Evolutionary conservation across 2,888 invertebrate genomes (phyloP), one percentile per base, ranked within the genome.

Genomic region (Acrocera orbiculus): DNA sequence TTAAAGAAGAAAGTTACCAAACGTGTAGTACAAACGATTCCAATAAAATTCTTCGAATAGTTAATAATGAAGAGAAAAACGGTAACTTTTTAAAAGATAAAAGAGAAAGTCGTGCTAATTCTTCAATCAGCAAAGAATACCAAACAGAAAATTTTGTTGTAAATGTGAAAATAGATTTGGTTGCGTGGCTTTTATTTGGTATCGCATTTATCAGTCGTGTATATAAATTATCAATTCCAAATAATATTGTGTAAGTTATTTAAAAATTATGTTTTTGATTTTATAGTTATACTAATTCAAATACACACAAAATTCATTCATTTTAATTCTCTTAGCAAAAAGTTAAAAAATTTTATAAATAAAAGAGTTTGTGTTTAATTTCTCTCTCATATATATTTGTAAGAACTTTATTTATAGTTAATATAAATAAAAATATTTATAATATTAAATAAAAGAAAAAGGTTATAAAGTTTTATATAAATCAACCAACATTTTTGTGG

Each of bases 241-340:
- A 69, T 41, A 76, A 80, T 62, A 80, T 93, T 50, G 92, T 93
- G 90, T 92, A 70, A 75, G 86, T 73, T 14, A 15, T n/a, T n/a
- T n/a, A n/a, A n/a, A n/a, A n/a, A n/a, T n/a, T n/a, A n/a, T n/a
- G n/a, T n/a, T n/a, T n/a, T n/a, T n/a, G n/a, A n/a, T n/a, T n/a
- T n/a, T n/a, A n/a, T n/a, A n/a, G n/a, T n/a, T n/a, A n/a, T n/a
- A n/a, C n/a, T n/a, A n/a, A n/a, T n/a, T n/a, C n/a, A n/a, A n/a
- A n/a, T n/a, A n/a, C n/a, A n/a, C n/a, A n/a, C n/a, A n/a, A n/a
- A n/a, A n/a, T n/a, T n/a, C n/a, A n/a, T n/a, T n/a, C n/a, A n/a
- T n/a, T n/a, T n/a, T n/a, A n/a, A n/a, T n/a, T n/a, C n/a, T n/a
- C n/a, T n/a, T n/a, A n/a, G n/a, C n/a, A n/a, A n/a, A n/a, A n/a